Conservation (phyloP, 2,113 vertebrate species). For the Paradoxurus hermaphroditus region DNA sequence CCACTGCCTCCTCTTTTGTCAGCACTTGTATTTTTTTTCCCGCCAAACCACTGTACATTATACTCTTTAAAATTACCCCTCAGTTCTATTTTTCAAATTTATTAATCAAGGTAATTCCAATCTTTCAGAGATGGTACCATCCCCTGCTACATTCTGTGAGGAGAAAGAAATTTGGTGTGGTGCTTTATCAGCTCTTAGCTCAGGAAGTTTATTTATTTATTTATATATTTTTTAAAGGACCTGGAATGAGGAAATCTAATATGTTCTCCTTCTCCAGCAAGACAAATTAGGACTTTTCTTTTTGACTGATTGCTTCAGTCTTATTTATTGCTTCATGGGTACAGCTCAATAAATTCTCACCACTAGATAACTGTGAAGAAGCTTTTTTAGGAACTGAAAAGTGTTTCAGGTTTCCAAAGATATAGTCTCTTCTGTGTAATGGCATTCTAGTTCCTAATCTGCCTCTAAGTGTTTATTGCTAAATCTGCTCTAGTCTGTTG, state of each 20-base stretch:
- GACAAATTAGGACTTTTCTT: conserved; percentile 54
- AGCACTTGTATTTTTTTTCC: background rate
- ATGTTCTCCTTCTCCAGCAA: conserved; percentile 46
- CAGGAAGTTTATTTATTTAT: background rate
- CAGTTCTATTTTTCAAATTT: background rate
- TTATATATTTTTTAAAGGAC: background rate
- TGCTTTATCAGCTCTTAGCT: background rate
- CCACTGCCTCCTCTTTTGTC: background rate
- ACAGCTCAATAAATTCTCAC: conserved; percentile 53
- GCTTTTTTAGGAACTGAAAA: conserved; percentile 32
- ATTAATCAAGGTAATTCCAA: background rate
- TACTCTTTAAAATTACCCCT: background rate
- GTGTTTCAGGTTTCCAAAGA: conserved; percentile 28
- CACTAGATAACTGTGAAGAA: conserved; percentile 15
- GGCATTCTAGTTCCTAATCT: background rate
- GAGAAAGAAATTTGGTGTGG: background rate
- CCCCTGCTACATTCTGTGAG: background rate
- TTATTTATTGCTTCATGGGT: conserved; percentile 50
- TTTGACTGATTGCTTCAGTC: conserved; percentile 54
- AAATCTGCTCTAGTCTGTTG: background rate
- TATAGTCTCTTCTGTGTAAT: background rate
- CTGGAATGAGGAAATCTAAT: conserved; percentile 17
- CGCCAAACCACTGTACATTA: background rate
- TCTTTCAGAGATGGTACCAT: background rate
- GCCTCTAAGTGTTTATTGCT: conserved; percentile 9